A percentile compares a stretch with the other conserved stretches of the same genome.
These are phyloP conservation scores for Trichoplusia ni DNA, from an alignment of 1,140 invertebrate species.

Conservation along the genomic window DNA sequence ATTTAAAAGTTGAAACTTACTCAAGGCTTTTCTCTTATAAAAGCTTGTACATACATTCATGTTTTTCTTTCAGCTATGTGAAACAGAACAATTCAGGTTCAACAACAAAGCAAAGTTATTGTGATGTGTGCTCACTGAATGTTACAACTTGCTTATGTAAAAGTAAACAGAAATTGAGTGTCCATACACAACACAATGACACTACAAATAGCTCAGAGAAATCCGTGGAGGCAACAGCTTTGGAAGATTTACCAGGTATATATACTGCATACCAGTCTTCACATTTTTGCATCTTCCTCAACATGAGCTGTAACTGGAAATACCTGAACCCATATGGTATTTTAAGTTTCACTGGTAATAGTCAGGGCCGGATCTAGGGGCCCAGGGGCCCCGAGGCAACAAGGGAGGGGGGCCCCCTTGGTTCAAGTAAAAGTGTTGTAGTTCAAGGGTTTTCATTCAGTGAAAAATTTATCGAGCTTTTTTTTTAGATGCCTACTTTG, in stretches of 20 bases:
- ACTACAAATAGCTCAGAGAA: conserved; percentile 35
- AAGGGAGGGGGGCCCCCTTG: too few species aligned
- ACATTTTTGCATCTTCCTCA: background rate
- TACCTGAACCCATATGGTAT: too few species aligned
- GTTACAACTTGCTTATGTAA: conserved; percentile 51
- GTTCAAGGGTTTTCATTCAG: too few species aligned
- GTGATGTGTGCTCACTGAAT: conserved; percentile 54
- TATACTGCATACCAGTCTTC: conserved; percentile 1
- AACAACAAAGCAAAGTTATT: conserved; percentile 32
- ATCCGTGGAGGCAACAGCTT: conserved; percentile 60
- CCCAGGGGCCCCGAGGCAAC: too few species aligned
- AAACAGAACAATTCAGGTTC: conserved; percentile 28
- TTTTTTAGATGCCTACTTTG: too few species aligned
- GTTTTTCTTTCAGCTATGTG: conserved; percentile 19
- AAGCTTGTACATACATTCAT: background rate
- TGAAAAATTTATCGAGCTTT: too few species aligned
- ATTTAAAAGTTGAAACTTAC: background rate
- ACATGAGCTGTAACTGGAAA: too few species aligned
- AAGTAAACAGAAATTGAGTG: conserved; percentile 27
- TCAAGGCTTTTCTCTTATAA: too few species aligned
- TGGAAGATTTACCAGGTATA: conserved; percentile 70
- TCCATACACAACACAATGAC: conserved; percentile 30
- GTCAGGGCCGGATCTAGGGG: too few species aligned
- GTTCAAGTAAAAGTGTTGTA: too few species aligned
- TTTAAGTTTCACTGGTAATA: too few species aligned